A percentile compares a stretch with the other conserved stretches of the same genome.
Evolutionary conservation across 2,797 vertebrate species (phyloP).

Genomic region (Scolopax rusticola): DNA sequence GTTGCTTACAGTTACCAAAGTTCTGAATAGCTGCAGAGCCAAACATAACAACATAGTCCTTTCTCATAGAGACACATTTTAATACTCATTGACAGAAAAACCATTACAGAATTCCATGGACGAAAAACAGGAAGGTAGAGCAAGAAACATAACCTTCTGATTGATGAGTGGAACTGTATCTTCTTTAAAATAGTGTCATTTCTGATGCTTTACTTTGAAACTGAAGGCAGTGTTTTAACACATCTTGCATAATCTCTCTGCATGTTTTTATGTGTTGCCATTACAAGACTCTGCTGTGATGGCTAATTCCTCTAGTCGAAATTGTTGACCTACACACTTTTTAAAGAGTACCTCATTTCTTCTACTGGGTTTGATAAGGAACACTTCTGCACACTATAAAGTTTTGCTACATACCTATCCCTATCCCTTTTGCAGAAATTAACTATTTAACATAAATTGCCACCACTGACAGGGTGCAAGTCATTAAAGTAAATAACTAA

Average conservation of each 20-base stretch:
- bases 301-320: not conserved
- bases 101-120: not conserved
- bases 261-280: not conserved
- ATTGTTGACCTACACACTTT: not conserved
- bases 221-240: not conserved
- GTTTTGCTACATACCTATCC: not conserved
- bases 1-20: not conserved
- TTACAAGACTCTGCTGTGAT: not conserved
- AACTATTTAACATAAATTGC: not conserved
- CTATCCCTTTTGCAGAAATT: not conserved
- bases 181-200: not conserved
- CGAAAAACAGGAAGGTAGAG: not conserved
- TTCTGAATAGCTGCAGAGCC: not conserved
- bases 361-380: not conserved
- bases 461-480: not conserved
- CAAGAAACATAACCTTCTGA: not conserved
- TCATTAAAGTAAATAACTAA: not conserved
- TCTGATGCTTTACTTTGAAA: constrained; percentile 2
- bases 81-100: not conserved
- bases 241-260: not conserved
- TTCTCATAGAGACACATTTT: not conserved
- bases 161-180: not conserved
- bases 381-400: not conserved
- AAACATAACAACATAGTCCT: not conserved
- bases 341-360: not conserved